phyloP scores from a whole-genome alignment of 1,140 invertebrate genomes.

The Oedothorax gibbosus region DNA sequence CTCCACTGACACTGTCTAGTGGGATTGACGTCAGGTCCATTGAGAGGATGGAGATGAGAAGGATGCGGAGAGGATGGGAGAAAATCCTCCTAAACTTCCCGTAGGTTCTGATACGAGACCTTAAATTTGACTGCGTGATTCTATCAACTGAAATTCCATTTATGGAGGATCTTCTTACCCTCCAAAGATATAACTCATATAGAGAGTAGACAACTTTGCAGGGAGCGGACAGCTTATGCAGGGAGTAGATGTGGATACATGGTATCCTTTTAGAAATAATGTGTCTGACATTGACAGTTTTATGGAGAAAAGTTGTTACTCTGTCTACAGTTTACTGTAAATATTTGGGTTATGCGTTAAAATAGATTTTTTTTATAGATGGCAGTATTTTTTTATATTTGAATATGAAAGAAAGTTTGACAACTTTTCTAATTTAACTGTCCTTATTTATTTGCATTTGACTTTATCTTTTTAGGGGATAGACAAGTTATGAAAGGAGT shows the following conservation, averaged over 20 bases:
- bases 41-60: constrained; percentile 1
- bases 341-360: too few relatives aligned
- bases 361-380: too few relatives aligned
- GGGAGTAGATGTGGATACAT: too few relatives aligned
- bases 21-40: too few relatives aligned
- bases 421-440: too few relatives aligned
- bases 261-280: too few relatives aligned
- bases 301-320: constrained; percentile 24
- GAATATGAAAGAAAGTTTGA: too few relatives aligned
- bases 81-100: constrained; percentile 8
- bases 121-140: constrained; percentile 52
- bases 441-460: too few relatives aligned
- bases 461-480: too few relatives aligned
- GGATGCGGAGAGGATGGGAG: not conserved
- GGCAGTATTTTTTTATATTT: too few relatives aligned
- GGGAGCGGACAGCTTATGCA: constrained; percentile 5
- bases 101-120: constrained; percentile 31
- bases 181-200: not conserved
- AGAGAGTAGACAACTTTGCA: constrained; percentile 21
- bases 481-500: too few relatives aligned
- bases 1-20: too few relatives aligned
- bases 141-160: constrained; percentile 42
- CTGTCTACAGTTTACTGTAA: not conserved
- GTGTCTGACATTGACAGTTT: constrained; percentile 19
- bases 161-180: constrained; percentile 8